phyloP scores from a whole-genome alignment of 2,888 invertebrate genomes.

The Boloria euphrosyne region DNA sequence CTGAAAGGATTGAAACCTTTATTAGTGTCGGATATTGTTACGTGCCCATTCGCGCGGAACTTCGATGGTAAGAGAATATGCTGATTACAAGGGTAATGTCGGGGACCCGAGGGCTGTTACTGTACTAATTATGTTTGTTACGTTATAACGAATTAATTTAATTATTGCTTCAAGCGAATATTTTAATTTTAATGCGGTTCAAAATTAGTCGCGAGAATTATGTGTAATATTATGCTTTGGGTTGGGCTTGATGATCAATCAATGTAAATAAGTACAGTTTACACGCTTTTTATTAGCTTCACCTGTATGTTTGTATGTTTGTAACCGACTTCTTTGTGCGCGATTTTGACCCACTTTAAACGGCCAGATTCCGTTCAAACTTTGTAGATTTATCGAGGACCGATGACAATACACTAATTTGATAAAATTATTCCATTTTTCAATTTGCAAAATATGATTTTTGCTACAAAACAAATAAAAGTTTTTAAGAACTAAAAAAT shows the following conservation, averaged over 20 bases:
- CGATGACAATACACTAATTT: no score
- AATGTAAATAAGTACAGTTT: no score
- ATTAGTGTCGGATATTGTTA: slow-evolving; percentile 80
- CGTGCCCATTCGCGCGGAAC: slow-evolving; percentile 63
- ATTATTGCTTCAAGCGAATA: slow-evolving; percentile 30
- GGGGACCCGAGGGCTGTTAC: slow-evolving; percentile 40
- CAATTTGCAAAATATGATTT: no score
- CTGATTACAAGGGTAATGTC: slow-evolving; percentile 43
- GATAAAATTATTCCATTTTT: no score
- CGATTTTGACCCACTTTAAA: no score
- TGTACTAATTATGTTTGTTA: slow-evolving; percentile 30
- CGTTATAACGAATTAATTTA: slow-evolving; percentile 36
- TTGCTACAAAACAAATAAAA: no score
- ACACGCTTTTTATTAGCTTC: no score
- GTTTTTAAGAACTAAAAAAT: no score
- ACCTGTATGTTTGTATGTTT: no score
- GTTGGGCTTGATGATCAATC: not conserved
- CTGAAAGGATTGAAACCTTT: slow-evolving; percentile 74
- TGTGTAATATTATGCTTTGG: not conserved
- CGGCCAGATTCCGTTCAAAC: no score
- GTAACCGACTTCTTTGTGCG: no score
- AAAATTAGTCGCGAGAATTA: not conserved
- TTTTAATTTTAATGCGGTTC: slow-evolving; percentile 20
- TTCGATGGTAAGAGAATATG: slow-evolving; percentile 44
- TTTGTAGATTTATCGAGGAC: no score